Base-by-base conservation (phyloP, 2,113 vertebrate genomes). In the Nothobranchius kuhntae region DNA sequence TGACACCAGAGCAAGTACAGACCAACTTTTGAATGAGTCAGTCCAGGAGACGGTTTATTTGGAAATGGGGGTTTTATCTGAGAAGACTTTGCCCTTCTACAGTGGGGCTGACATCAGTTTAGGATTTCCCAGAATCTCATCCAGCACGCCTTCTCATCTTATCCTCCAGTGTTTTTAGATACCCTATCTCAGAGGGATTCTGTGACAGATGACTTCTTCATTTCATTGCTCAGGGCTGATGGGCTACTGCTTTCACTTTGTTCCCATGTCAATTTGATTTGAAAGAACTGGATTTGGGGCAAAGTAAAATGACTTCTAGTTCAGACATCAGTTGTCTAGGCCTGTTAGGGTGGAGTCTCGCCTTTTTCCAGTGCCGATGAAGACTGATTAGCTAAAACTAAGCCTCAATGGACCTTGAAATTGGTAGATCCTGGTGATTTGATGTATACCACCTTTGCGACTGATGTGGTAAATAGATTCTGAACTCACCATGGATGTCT, bases 401-500 rank as follows among this genome's bases (percentile, higher is more conserved):
- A 66, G 75, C 66, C 65, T 59, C 48, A 21, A 10, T 67, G 73
- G 45, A 69, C 54, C 64, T 46, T 71, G 24, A 55, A 70, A 72
- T 56, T 14, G 17, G n/a, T 42, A 26, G 35, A 40, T 55, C 14
- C 2, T 1, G 15, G 47, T 15, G 26, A 15, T 51, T 21, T 14
- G n/a, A 6, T n/a, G 30, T 45, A 2, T 53, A 35, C 35, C 51
- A 15, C n/a, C 24, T 30, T 50, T 36, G 3, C 44, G 55, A 36
- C 15, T 47, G 17, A 9, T 62, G 59, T 48, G 44, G 58, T 30
- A 36, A 58, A 5, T 53, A 53, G 61, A 52, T 53, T 57, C 0
- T 11, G 6, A 42, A 83, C 95, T 95, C 86, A 98, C 97, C 97
- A 78, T 98, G 97, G 60, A 92, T 89, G 89, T 99, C 97, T 75